Evolutionary conservation across 2,888 invertebrate genomes (phyloP).

Genomic region (Cepaea hortensis): DNA sequence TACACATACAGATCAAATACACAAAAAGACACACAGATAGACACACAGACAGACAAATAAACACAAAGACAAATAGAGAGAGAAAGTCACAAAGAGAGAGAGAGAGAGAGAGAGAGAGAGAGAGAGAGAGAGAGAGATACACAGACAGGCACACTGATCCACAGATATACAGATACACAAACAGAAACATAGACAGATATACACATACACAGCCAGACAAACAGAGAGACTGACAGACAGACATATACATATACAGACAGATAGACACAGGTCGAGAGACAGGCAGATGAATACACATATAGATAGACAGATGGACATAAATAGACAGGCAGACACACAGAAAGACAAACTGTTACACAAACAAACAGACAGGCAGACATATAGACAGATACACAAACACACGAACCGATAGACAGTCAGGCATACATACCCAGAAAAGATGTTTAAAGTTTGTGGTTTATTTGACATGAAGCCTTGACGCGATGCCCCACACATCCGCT

Average conservation of each 20-base stretch:
- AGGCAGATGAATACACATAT: background rate
- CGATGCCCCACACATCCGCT: too few relatives aligned
- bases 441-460: too few relatives aligned
- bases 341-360: background rate
- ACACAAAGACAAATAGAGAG: background rate
- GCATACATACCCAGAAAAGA: background rate
- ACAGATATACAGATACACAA: background rate
- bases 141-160: background rate
- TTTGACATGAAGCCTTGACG: too few relatives aligned
- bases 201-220: background rate
- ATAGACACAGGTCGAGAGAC: background rate
- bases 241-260: too few relatives aligned
- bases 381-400: constrained; percentile 15
- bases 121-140: constrained; percentile 10
- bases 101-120: constrained; percentile 16
- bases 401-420: background rate
- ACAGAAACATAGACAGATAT: background rate
- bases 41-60: too few relatives aligned
- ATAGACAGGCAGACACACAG: background rate
- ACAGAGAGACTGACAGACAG: too few relatives aligned
- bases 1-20: too few relatives aligned
- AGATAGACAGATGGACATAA: background rate
- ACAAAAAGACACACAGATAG: too few relatives aligned
- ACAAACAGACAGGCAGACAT: constrained; percentile 18
- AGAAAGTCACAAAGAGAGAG: background rate